Base-by-base conservation (phyloP, 2,797 vertebrate genomes). In the Dryobates pubescens region DNA sequence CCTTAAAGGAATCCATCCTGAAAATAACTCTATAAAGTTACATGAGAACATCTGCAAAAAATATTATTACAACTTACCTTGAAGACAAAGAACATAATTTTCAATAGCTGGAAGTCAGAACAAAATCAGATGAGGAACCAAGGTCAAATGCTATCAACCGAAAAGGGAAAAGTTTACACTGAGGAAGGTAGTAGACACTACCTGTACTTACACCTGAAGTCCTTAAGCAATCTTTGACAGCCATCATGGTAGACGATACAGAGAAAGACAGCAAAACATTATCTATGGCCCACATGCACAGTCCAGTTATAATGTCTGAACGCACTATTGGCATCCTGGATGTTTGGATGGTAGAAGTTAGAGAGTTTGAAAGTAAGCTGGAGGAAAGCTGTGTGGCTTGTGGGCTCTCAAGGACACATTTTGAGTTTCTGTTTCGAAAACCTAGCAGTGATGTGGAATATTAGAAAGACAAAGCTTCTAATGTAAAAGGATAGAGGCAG, bases 101-200 rank as follows among this genome's bases (percentile, higher is more conserved):
- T 94, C 88, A 94, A 95, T 93, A 92, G 75, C 61, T 93, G 95
- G 94, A 95, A 96, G 90, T 92, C 43, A 69, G 56, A 16, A 93
- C 88, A 85, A 54, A 54, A 54, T 62, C 32, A 78, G 32, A 91
- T 38, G 58, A 84, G 22, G 65, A 89, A 51, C 16, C 16, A 88
- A 89, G 82, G 86, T 79, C 77, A 96, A 92, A 76, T 65, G 32
- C 45, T 90, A 84, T 79, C 83, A 89, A 81, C 6, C 4, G 67
- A 87, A 83, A 82, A 45, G 51, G 29, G 41, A 86, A 82, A 88
- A 69, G 64, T 74, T 84, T 54, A 86, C 47, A 36, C 27, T 43
- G 29, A 30, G 59, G 51, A 82, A 86, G 82, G 65, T 8, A 26
- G 41, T 3, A 86, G 68, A 58, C 16, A 82, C 10, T 58, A 92